Base-by-base conservation (phyloP, 2,888 invertebrate genomes). In the Odontothrips loti region DNA sequence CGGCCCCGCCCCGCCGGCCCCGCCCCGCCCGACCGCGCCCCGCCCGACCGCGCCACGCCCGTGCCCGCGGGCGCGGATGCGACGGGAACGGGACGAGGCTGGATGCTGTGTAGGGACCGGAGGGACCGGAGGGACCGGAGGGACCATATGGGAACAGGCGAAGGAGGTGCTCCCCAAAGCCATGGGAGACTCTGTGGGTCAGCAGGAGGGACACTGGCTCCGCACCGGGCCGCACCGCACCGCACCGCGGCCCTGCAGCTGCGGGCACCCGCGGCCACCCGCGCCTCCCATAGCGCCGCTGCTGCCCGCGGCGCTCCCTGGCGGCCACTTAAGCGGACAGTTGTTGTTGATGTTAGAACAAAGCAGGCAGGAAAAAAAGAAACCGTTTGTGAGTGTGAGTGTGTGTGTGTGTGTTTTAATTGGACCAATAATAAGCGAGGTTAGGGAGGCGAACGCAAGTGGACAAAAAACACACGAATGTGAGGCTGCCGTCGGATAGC, bases 11-110 rank as follows among this genome's bases (percentile, higher is more conserved):
- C 27, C 8, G 10, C 10, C 68, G 58, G 58, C 23, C 20, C 15
- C 58, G 68, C 68, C 68, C 23, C 68, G 68, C 68, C 68, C 68
- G 11, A 6, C 68, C 68, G 23, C 68, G 68, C 68, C 68, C 4
- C 68, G 68, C 68, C 68, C 68, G 6, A n/a, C n/a, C 63, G n/a
- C 27, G 68, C 68, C 68, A 23, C 68, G 68, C 68, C 68, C 68
- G 23, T 27, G 68, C 68, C 68, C 68, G 68, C 68, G 68, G 68
- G 68, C 68, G 68, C 68, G 68, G 68, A 75, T 75, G 68, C 68
- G 68, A 27, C 12, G 58, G 58, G 27, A 75, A 23, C 8, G 23
- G 27, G 20, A 15, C 58, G 20, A 2, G 58, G 58, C 58, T 17
- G 20, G 17, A 17, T 43, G 34, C 34, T 43, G 34, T n/a, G n/a